Base-by-base conservation (phyloP, 2,797 vertebrate species). In the Gymnocypris eckloni region DNA sequence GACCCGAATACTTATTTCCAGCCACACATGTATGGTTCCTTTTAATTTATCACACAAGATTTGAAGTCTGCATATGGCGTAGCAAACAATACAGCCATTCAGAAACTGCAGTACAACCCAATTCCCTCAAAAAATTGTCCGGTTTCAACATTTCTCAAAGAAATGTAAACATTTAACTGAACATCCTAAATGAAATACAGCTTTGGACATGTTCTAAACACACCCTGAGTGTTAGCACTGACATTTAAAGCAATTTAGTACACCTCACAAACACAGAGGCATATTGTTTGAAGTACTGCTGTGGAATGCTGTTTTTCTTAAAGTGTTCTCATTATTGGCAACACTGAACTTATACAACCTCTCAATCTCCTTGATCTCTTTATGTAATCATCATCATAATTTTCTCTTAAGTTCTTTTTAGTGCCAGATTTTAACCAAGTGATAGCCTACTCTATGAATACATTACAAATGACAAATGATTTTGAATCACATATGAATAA, bases 161-260 rank as follows among this genome's bases (percentile, higher is more conserved):
- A 5, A 41, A 28, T 18, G 25, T n/a, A 56, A 69, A 45, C 52
- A 82, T 28, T 11, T 81, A 56, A 33, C 54, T 25, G 16, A 43
- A 66, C 4, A 43, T 28, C 9, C 39, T 6, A 28, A 72, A 59
- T 59, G 15, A 20, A 71, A 71, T 48, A 72, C 48, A 22, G 25
- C 28, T 22, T 76, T 59, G 4, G 13, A 28, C 1, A 6, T 12
- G 25, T 16, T 70, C 33, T 41, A 56, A 71, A 43, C 39, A 0
- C 15, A 37, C 45, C 20, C 20, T 4, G 9, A 13, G 48, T 20
- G 33, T 48, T 33, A 50, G 64, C 48, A 52, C 13, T 69, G 66
- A 52, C 64, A 81, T 81, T 70, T 54, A 39, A 81, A 80, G 59
- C 25, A 67, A 48, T 79, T 81, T 69, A 39, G 28, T 45, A 50